Conservation (phyloP, 2,113 vertebrate genomes). For the Nothocercus nigrocapillus region DNA sequence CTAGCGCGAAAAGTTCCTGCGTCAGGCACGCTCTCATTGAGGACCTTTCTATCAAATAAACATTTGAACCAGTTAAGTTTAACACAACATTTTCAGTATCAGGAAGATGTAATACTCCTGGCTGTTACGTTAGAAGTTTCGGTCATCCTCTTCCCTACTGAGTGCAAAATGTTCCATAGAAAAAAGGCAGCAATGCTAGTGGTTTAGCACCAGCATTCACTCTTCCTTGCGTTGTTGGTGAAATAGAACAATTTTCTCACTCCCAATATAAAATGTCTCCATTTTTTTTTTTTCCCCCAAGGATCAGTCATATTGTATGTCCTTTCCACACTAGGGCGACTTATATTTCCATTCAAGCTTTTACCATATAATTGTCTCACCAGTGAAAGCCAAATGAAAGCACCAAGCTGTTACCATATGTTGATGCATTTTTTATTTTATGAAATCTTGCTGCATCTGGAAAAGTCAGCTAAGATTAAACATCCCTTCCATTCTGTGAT, state of each 20-base stretch:
- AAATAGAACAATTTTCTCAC: background rate
- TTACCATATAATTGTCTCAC: background rate
- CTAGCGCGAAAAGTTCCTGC: background rate
- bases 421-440: background rate
- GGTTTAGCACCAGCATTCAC: background rate
- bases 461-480: background rate
- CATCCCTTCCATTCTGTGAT: background rate
- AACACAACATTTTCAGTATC: background rate
- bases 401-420: background rate
- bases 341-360: background rate
- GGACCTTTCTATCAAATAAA: background rate
- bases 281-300: background rate
- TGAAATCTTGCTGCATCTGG: background rate
- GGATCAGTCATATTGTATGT: background rate
- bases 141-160: background rate
- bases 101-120: background rate
- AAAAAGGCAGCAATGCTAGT: background rate
- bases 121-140: background rate
- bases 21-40: background rate
- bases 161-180: background rate
- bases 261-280: background rate
- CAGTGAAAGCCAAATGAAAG: background rate
- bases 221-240: background rate
- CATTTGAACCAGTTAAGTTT: background rate
- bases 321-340: background rate